Conservation (phyloP, 2,888 invertebrate genomes). For the Operophtera brumata region DNA sequence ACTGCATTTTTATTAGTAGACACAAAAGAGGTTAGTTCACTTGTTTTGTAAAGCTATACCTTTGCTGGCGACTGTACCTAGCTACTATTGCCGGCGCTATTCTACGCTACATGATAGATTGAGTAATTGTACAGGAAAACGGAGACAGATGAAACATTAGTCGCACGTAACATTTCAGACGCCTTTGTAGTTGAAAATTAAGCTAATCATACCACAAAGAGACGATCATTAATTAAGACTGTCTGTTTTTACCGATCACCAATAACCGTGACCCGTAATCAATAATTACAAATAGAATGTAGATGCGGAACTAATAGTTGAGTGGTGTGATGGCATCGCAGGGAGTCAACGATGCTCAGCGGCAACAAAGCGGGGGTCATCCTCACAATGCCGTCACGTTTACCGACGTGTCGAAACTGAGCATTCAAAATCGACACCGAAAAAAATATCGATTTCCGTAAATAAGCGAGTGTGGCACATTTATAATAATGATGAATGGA, state of each 20-base stretch:
- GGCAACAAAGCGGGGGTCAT: slow-evolving; percentile 73
- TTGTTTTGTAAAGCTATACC: slow-evolving; percentile 22
- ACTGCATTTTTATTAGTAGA: too few species aligned
- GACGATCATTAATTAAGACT: slow-evolving; percentile 63
- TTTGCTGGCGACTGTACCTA: slow-evolving; percentile 4
- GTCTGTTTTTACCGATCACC: slow-evolving; percentile 54
- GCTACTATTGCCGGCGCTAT: slow-evolving; percentile 2
- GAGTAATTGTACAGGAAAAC: slow-evolving; percentile 43
- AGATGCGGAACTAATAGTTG: slow-evolving; percentile 69
- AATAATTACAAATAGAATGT: slow-evolving; percentile 69
- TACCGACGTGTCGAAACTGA: slow-evolving; percentile 72
- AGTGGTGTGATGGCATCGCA: slow-evolving; percentile 48
- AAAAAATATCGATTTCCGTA: slow-evolving; percentile 82
- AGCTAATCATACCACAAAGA: slow-evolving; percentile 54
- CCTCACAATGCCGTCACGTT: slow-evolving; percentile 73
- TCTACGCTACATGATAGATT: slow-evolving; percentile 37
- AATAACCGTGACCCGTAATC: slow-evolving; percentile 73
- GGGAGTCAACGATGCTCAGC: slow-evolving; percentile 60
- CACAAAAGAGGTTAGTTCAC: too few species aligned
- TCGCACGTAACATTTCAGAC: slow-evolving; percentile 45
- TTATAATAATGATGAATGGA: slow-evolving; percentile 81
- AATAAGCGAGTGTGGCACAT: slow-evolving; percentile 80
- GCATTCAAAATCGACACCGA: slow-evolving; percentile 75
- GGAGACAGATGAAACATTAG: slow-evolving; percentile 53
- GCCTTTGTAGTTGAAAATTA: slow-evolving; percentile 58